These are phyloP conservation scores for Erebia aethiops DNA, from an alignment of 2,888 invertebrate genomes.

Conservation along the genomic window DNA sequence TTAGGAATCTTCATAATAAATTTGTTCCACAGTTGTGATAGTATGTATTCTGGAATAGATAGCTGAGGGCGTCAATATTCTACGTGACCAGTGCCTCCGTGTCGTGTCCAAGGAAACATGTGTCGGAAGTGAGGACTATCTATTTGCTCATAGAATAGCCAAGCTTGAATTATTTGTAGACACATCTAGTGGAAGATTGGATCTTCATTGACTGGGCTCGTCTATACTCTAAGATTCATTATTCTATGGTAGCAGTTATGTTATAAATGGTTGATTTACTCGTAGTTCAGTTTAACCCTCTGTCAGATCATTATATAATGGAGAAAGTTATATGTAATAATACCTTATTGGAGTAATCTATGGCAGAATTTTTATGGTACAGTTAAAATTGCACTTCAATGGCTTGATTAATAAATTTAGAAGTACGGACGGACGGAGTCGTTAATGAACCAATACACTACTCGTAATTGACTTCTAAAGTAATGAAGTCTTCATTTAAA, in stretches of 20 bases:
- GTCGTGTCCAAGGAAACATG: conserved; percentile 77
- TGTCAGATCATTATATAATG: background rate
- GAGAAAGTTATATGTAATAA: too few relatives aligned
- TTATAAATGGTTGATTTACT: background rate
- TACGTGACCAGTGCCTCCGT: conserved; percentile 79
- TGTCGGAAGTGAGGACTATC: conserved; percentile 81
- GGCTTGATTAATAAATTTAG: too few relatives aligned
- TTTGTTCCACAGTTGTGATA: conserved; percentile 51
- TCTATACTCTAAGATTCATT: conserved; percentile 31
- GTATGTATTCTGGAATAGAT: conserved; percentile 71
- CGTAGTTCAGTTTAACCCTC: background rate
- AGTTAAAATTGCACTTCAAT: too few relatives aligned
- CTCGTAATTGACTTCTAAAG: too few relatives aligned
- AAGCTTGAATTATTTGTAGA: conserved; percentile 73
- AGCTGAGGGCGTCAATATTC: conserved; percentile 81
- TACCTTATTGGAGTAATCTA: too few relatives aligned
- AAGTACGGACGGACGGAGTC: too few relatives aligned
- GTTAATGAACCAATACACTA: too few relatives aligned
- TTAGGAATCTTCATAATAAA: conserved; percentile 50
- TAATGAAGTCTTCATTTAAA: too few relatives aligned
- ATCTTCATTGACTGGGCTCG: conserved; percentile 38
- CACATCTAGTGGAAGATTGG: conserved; percentile 44
- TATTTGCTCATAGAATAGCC: conserved; percentile 77
- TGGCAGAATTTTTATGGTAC: too few relatives aligned
- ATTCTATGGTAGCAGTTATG: background rate